A percentile compares a stretch with the other conserved stretches of the same genome.
Conservation (phyloP, 2,888 invertebrate genomes). For the Cryptocephalus moraei region DNA sequence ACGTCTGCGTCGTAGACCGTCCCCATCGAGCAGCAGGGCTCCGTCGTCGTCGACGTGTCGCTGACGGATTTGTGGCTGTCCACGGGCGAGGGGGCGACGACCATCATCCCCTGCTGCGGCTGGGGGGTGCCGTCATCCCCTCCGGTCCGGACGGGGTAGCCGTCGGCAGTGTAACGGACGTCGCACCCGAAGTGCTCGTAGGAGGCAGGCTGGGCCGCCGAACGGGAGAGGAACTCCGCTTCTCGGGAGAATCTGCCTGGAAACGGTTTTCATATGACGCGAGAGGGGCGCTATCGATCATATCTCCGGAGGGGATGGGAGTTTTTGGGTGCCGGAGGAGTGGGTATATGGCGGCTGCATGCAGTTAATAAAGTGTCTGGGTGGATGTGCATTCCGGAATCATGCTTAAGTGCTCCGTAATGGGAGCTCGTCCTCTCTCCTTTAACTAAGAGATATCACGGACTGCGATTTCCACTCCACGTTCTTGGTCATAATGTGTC, state of each 20-base stretch:
- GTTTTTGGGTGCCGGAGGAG: no score
- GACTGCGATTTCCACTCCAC: no score
- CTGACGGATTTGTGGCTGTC: slow-evolving; percentile 14
- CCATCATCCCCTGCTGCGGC: slow-evolving; percentile 20
- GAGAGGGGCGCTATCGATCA: no score
- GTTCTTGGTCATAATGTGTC: no score
- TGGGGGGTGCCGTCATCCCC: slow-evolving; percentile 30
- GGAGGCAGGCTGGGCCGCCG: slow-evolving; percentile 30
- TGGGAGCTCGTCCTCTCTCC: no score
- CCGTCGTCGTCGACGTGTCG: slow-evolving; percentile 4
- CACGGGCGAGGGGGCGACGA: slow-evolving; percentile 35
- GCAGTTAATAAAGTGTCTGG: no score
- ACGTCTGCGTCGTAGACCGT: not conserved
- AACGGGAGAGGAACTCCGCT: slow-evolving; percentile 47
- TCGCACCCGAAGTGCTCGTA: slow-evolving; percentile 47
- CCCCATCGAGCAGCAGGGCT: not conserved
- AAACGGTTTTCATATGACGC: slow-evolving; percentile 2
- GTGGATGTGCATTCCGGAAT: no score
- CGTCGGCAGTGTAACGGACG: slow-evolving; percentile 69
- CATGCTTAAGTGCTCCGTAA: no score
- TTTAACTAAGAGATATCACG: no score
- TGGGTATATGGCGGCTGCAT: no score
- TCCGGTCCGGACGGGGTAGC: slow-evolving; percentile 52
- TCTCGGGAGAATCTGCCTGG: slow-evolving; percentile 48
- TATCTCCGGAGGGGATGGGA: no score